A percentile compares a stretch with the other conserved stretches of the same genome.
These are phyloP conservation scores for Botrylloides violaceus DNA, from an alignment of 23 tunicate species.

Conservation along the genomic window DNA sequence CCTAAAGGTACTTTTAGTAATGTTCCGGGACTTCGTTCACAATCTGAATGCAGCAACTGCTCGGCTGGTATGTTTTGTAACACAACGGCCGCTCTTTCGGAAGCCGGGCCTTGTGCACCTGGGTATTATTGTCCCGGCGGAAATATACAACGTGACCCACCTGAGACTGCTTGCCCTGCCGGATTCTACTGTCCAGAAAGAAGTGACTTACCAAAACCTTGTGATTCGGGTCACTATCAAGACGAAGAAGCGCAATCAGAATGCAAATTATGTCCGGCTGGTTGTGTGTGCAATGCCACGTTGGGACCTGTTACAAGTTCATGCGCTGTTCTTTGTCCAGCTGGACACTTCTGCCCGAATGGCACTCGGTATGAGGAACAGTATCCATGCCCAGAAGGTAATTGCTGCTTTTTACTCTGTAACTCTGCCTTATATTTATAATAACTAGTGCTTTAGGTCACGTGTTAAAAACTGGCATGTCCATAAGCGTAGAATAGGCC, in stretches of 20 bases:
- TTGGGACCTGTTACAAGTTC: slow-evolving; percentile 49
- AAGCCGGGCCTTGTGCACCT: slow-evolving; percentile 59
- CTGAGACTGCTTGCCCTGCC: slow-evolving; percentile 27
- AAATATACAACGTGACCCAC: slow-evolving; percentile 28
- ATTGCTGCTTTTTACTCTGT: background rate
- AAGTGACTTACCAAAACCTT: slow-evolving; percentile 30
- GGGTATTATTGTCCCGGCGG: slow-evolving; percentile 95
- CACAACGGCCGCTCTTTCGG: slow-evolving; percentile 30
- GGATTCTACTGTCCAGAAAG: slow-evolving; percentile 56
- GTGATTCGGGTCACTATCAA: slow-evolving; percentile 81
- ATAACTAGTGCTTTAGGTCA: too few relatives aligned
- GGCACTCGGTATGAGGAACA: slow-evolving; percentile 63
- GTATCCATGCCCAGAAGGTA: slow-evolving; percentile 73
- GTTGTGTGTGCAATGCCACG: slow-evolving; percentile 70
- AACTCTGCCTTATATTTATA: too few relatives aligned
- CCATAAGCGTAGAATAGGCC: too few relatives aligned
- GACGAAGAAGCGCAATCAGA: slow-evolving; percentile 17
- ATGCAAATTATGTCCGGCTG: slow-evolving; percentile 75
- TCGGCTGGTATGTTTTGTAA: slow-evolving; percentile 53
- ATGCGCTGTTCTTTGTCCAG: slow-evolving; percentile 51
- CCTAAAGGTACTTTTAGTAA: slow-evolving; percentile 68
- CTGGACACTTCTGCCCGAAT: slow-evolving; percentile 69
- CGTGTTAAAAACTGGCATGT: too few relatives aligned
- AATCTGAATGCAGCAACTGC: slow-evolving; percentile 60
- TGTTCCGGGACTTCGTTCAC: background rate